Percentiles rank a stretch among this genome's conserved stretches.
Conservation (phyloP, 2,113 vertebrate genomes). For the Bufo bufo region DNA sequence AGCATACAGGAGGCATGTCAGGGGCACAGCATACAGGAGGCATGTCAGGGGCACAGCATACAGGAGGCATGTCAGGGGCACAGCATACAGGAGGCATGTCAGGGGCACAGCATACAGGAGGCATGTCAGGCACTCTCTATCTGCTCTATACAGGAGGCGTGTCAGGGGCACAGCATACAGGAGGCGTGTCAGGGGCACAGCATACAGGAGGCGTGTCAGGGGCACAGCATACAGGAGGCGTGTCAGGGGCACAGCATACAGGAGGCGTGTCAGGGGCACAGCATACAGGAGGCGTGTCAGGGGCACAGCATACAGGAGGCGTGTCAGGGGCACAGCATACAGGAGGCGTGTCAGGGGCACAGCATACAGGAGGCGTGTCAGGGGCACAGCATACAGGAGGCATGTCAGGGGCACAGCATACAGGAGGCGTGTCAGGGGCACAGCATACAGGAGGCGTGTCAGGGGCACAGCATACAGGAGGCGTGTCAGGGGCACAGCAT, state of each 20-base stretch:
- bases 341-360: neutral
- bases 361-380: neutral
- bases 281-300: neutral
- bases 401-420: neutral
- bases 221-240: no score
- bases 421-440: neutral
- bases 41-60: neutral
- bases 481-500: neutral
- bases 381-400: neutral
- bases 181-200: no score
- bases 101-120: neutral
- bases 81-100: neutral
- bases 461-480: neutral
- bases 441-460: neutral
- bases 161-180: neutral
- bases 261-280: neutral
- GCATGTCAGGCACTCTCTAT: neutral
- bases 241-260: neutral
- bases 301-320: conserved; percentile 12
- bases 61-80: neutral
- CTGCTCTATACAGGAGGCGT: conserved; percentile 34
- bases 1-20: neutral
- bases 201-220: no score
- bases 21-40: neutral
- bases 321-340: neutral